Base-by-base conservation (phyloP, 2,888 invertebrate genomes). In the Neria commutata region DNA sequence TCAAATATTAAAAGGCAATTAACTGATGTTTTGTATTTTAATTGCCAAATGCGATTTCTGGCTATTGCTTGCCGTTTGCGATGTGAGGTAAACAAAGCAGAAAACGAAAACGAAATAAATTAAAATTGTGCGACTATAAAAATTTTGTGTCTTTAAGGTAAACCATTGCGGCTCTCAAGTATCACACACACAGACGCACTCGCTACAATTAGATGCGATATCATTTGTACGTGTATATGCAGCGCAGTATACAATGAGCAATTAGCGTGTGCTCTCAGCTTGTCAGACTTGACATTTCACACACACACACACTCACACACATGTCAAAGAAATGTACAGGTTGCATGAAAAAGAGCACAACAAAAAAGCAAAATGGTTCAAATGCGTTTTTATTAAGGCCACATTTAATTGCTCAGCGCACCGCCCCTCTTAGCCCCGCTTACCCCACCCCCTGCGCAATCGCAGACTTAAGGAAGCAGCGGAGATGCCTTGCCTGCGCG, bases 311-410 rank as follows among this genome's bases (percentile, higher is more conserved):
- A 53, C 14, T 60, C 23, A 24, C 49, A 10, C 29, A 58, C 19
- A 37, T 16, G 26, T n/a, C n/a, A n/a, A n/a, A n/a, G n/a, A n/a
- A n/a, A n/a, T n/a, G n/a, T n/a, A n/a, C n/a, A n/a, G n/a, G n/a
- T 17, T 25, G n/a, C 45, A 53, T 45, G 40, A 42, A 49, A 33
- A 33, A 61, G 64, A 66, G 40, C 37, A 8, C 37, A 14, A 37
- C 4, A 8, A 6, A n/a, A 52, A 17, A 6, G n/a, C 6, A 23
- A 46, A 17, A 45, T 58, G 29, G 53, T 21, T 65, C 58, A 45
- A 55, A 55, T 45, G 57, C 63, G 67, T 59, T 74, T 75, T 71
- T 71, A 74, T 72, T 75, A 72, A 75, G 74, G 69, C 64, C 69
- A 62, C 56, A 64, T 72, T 73, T 75, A 72, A 72, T 70, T 67